Base-by-base conservation (phyloP, 2,113 vertebrate species). In the Aleadryas rufinucha region DNA sequence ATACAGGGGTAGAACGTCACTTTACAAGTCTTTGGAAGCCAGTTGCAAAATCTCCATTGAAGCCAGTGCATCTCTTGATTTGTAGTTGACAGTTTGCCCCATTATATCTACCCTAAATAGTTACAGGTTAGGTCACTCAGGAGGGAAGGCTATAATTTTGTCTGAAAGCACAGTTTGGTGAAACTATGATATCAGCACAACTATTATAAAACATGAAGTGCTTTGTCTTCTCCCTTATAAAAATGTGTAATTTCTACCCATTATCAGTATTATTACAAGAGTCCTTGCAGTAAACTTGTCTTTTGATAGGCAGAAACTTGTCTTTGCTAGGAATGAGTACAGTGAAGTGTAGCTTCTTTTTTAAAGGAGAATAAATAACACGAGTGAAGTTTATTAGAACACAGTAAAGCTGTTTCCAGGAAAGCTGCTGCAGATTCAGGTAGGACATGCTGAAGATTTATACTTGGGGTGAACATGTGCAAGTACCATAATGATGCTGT, bases 281-380 rank as follows among this genome's bases (percentile, higher is more conserved):
- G 76, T 83, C 79, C 84, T 85, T 89, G 94, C 68, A 90, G 76
- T 94, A 89, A 96, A 94, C 76, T 93, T 95, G 90, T 76, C 78
- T 93, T 93, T 69, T 94, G 94, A 87, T 94, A 70, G 85, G 92
- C 94, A 95, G 95, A 91, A 95, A 85, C 92, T 90, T 94, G 90
- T 95, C 94, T 96, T 75, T 8, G 15, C 93, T 91, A 18, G 92
- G 87, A 91, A 82, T 3, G 14, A 92, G 86, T 90, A 95, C 69
- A 71, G 84, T 37, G 87, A 89, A 97, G 75, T 89, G 63, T 80
- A 92, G 68, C 89, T 95, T 96, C 59, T 80, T 65, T 93, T 97
- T 97, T 91, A 94, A 87, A 92, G 70, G 78, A 59, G 78, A 90
- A 95, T 97, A 97, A 97, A 97, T 97, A 96, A 97, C 89, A 80